Percentiles rank a stretch among this genome's conserved stretches.
Conservation (phyloP, 2,888 invertebrate species). For the Odontocolon sp. region DNA sequence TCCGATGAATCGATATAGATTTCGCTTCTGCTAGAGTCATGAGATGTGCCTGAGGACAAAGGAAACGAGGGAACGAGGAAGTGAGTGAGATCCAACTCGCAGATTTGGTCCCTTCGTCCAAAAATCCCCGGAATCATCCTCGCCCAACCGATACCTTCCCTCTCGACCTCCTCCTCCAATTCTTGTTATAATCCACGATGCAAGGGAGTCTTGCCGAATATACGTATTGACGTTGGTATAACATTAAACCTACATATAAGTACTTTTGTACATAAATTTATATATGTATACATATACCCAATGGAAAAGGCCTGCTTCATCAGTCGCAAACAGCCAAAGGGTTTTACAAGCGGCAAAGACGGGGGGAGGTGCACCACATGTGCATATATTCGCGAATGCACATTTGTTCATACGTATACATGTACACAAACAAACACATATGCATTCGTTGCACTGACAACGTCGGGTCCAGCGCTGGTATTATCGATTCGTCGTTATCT, state of each 20-base stretch:
- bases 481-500: slow-evolving; percentile 60
- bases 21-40: slow-evolving; percentile 19
- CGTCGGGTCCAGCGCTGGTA: slow-evolving; percentile 38
- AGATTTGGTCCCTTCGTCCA: background rate
- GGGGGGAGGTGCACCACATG: slow-evolving; percentile 52
- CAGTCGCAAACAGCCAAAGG: slow-evolving; percentile 67
- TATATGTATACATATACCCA: background rate
- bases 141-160: too few relatives aligned
- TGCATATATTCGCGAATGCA: slow-evolving; percentile 21
- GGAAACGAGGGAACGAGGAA: slow-evolving; percentile 16
- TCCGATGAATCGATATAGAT: slow-evolving; percentile 16
- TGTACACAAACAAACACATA: slow-evolving; percentile 16
- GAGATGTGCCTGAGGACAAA: slow-evolving; percentile 44
- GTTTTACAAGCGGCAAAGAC: slow-evolving; percentile 64
- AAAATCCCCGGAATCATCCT: slow-evolving; percentile 17
- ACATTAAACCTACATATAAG: background rate
- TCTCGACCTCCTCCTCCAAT: slow-evolving; percentile 51
- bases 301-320: slow-evolving; percentile 60
- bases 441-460: slow-evolving; percentile 11
- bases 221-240: background rate
- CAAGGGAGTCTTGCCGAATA: slow-evolving; percentile 41
- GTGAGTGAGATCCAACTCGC: slow-evolving; percentile 12
- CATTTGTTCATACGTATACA: slow-evolving; percentile 10
- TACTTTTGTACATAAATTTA: background rate
- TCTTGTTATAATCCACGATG: slow-evolving; percentile 58